These are phyloP conservation scores for Microctenopoma steveboyesi DNA, from an alignment of 2,797 vertebrate genomes.

Conservation along the genomic window DNA sequence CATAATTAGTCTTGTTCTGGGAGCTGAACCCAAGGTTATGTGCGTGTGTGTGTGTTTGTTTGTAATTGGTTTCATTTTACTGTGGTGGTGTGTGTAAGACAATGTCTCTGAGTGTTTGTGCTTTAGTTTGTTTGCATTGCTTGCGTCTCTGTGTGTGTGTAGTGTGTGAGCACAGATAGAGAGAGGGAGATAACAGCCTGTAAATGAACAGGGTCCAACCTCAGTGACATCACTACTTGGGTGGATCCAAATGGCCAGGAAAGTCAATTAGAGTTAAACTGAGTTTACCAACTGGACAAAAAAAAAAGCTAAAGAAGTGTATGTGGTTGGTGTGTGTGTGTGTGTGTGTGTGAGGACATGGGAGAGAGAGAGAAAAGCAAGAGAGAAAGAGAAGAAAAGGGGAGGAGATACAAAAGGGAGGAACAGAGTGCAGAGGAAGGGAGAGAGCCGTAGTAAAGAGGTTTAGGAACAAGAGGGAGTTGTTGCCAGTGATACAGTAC, in stretches of 20 bases:
- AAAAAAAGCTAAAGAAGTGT: constrained; percentile 38
- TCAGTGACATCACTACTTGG: constrained; percentile 80
- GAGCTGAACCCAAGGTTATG: constrained; percentile 59
- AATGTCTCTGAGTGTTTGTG: neutral
- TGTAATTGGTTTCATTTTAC: constrained; percentile 6
- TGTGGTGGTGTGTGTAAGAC: constrained; percentile 7
- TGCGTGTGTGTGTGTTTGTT: constrained; percentile 10
- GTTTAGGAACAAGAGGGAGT: constrained; percentile 73
- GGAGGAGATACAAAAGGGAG: constrained; percentile 82
- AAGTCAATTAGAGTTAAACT: constrained; percentile 85
- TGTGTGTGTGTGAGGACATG: constrained; percentile 48
- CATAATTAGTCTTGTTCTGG: constrained; percentile 53
- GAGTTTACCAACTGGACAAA: constrained; percentile 82
- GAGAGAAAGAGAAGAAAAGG: constrained; percentile 67
- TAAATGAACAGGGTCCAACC: constrained; percentile 45
- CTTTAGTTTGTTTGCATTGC: neutral
- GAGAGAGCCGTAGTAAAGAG: constrained; percentile 75
- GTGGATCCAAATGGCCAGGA: constrained; percentile 80
- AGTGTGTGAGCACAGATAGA: constrained; percentile 7
- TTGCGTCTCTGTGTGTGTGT: constrained; percentile 4
- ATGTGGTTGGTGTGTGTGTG: constrained; percentile 49
- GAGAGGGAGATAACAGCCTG: constrained; percentile 39
- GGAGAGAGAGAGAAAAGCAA: constrained; percentile 37
- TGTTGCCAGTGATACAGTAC: constrained; percentile 61
- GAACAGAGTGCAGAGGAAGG: constrained; percentile 71